A percentile compares a stretch with the other conserved stretches of the same genome.
phyloP scores from a whole-genome alignment of 2,888 invertebrate species.

The Argyra leucocephala region DNA sequence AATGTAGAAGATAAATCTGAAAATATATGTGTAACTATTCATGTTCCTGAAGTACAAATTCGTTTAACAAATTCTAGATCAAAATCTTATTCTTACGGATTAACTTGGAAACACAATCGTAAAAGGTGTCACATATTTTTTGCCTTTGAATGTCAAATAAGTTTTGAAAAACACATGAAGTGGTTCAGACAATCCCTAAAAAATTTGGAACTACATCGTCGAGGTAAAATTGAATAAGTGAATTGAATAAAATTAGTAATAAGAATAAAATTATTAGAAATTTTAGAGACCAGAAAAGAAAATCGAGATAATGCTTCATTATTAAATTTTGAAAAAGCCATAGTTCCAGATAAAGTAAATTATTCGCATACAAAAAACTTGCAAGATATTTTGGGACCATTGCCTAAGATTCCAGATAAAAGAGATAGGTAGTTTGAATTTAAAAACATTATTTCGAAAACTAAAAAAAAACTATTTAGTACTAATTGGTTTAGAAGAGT shows the following conservation, averaged over 20 bases:
- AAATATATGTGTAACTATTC: constrained; percentile 36
- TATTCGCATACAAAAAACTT: constrained; percentile 19
- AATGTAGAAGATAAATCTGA: constrained; percentile 25
- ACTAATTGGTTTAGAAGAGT: constrained; percentile 31
- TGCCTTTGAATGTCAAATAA: constrained; percentile 37
- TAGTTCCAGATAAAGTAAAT: constrained; percentile 5
- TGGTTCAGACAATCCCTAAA: constrained; percentile 43
- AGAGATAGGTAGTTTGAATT: constrained; percentile 23
- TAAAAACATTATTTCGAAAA: background rate
- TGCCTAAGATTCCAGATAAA: constrained; percentile 38
- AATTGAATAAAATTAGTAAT: constrained; percentile 5
- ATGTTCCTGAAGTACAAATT: constrained; percentile 40
- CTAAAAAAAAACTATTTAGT: constrained; percentile 11
- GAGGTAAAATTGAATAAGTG: constrained; percentile 23
- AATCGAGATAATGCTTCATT: constrained; percentile 28
- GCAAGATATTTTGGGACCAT: constrained; percentile 36
- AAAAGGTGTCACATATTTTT: constrained; percentile 41
- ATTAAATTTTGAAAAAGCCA: background rate
- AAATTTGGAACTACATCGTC: constrained; percentile 40
- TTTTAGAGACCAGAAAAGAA: constrained; percentile 36
- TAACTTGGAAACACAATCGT: constrained; percentile 43
- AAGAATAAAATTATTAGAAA: constrained; percentile 26
- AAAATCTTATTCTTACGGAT: constrained; percentile 39
- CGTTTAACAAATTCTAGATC: constrained; percentile 41
- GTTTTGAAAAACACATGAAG: constrained; percentile 41